Percentiles rank a stretch among this genome's conserved stretches.
phyloP scores from a whole-genome alignment of 2,888 invertebrate genomes.

The Drosophila fulvimacula region DNA sequence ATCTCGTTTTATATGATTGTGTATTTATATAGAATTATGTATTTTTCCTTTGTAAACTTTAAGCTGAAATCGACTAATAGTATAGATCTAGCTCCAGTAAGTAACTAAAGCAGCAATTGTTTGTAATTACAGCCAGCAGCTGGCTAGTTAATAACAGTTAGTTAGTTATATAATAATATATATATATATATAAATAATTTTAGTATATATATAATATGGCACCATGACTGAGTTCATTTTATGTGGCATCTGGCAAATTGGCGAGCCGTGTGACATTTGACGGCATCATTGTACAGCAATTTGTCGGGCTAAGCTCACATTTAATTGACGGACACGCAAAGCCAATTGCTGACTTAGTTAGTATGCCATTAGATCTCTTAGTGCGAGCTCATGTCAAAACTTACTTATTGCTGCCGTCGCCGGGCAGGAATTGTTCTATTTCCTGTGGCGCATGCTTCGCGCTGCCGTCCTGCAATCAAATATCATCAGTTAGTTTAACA shows the following conservation, averaged over 20 bases:
- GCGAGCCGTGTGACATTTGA: conserved; percentile 26
- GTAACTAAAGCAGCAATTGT: conserved; percentile 16
- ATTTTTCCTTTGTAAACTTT: neutral
- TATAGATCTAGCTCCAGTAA: neutral
- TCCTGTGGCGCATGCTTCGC: conserved; percentile 87
- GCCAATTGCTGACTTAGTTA: conserved; percentile 23
- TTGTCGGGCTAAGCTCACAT: conserved; percentile 36
- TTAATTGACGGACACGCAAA: conserved; percentile 60
- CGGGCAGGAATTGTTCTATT: conserved; percentile 91
- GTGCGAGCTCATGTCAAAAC: conserved; percentile 30
- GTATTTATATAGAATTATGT: neutral
- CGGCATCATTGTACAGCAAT: conserved; percentile 36
- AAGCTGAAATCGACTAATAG: conserved; percentile 1
- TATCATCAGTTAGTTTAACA: conserved; percentile 18
- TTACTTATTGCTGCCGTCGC: conserved; percentile 86
- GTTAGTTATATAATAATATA: no score
- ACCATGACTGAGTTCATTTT: conserved; percentile 3
- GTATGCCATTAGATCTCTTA: conserved; percentile 30
- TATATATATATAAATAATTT: neutral
- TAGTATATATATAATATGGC: conserved; percentile 4
- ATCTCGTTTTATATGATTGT: neutral
- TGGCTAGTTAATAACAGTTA: conserved; percentile 19
- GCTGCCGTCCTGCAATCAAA: conserved; percentile 75
- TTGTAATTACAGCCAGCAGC: conserved; percentile 24
- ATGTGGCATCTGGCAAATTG: conserved; percentile 26